phyloP scores from a whole-genome alignment of 1,140 invertebrate genomes.

The Tetraneura akinire region DNA sequence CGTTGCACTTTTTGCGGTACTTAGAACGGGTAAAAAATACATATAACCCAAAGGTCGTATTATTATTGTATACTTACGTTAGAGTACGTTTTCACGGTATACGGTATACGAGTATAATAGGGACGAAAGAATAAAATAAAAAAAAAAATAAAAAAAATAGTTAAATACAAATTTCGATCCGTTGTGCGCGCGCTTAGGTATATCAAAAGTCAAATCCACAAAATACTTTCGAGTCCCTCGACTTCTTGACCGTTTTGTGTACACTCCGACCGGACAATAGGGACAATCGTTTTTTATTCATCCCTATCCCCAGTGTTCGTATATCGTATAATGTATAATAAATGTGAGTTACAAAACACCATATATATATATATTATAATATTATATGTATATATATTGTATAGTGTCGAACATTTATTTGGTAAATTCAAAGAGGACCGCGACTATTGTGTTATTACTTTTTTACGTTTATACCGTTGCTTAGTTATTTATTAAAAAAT shows the following conservation, averaged over 20 bases:
- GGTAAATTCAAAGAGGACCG: background rate
- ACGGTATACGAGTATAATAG: no score
- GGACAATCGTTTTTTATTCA: slow-evolving; percentile 29
- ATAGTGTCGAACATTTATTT: slow-evolving; percentile 28
- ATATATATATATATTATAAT: no score
- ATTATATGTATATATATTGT: no score
- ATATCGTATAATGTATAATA: background rate
- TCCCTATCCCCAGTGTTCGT: background rate
- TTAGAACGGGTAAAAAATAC: no score
- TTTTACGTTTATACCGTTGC: background rate
- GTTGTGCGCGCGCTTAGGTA: background rate
- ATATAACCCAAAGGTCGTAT: no score
- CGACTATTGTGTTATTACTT: background rate
- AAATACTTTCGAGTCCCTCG: slow-evolving; percentile 9
- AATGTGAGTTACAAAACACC: background rate
- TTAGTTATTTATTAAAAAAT: no score
- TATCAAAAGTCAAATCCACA: slow-evolving; percentile 4
- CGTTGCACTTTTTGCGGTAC: no score
- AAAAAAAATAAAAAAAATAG: background rate
- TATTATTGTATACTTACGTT: no score
- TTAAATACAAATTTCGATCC: background rate
- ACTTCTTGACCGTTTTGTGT: slow-evolving; percentile 35
- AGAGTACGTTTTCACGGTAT: background rate
- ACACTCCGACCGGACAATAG: background rate
- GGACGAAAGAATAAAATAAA: no score